phyloP scores from a whole-genome alignment of 2,888 invertebrate species.

The Melanophora roralis region DNA sequence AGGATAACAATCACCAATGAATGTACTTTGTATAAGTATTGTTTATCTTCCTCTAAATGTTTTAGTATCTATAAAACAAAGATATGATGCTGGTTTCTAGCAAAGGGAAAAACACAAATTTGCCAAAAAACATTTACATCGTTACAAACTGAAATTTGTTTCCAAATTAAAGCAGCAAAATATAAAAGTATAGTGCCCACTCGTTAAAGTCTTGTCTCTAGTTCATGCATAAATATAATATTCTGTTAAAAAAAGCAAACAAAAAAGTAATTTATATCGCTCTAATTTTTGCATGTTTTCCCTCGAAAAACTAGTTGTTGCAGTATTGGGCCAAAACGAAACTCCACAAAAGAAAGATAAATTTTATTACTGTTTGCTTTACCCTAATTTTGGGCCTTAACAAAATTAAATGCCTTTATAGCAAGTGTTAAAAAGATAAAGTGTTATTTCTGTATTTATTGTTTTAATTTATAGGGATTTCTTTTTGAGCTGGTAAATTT shows the following conservation, averaged over 20 bases:
- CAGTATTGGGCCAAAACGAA: not conserved
- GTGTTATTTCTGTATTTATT: not conserved
- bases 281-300: slow-evolving; percentile 7
- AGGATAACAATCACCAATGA: slow-evolving; percentile 61
- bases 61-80: slow-evolving; percentile 17
- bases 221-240: no score
- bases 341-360: not conserved
- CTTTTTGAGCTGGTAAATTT: not conserved
- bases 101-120: not conserved
- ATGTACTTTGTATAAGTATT: slow-evolving; percentile 7
- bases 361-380: not conserved
- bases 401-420: not conserved
- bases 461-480: not conserved
- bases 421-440: slow-evolving; percentile 12
- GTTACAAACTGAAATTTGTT: slow-evolving; percentile 29
- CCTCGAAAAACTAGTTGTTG: not conserved
- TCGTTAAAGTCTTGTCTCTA: no score
- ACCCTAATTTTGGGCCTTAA: not conserved
- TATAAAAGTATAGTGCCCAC: not conserved
- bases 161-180: not conserved
- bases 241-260: not conserved
- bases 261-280: not conserved
- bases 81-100: slow-evolving; percentile 34
- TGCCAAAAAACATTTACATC: not conserved
- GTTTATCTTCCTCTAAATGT: not conserved